Evolutionary conservation across 2,113 vertebrate genomes (phyloP).

Genomic region (Ia io): DNA sequence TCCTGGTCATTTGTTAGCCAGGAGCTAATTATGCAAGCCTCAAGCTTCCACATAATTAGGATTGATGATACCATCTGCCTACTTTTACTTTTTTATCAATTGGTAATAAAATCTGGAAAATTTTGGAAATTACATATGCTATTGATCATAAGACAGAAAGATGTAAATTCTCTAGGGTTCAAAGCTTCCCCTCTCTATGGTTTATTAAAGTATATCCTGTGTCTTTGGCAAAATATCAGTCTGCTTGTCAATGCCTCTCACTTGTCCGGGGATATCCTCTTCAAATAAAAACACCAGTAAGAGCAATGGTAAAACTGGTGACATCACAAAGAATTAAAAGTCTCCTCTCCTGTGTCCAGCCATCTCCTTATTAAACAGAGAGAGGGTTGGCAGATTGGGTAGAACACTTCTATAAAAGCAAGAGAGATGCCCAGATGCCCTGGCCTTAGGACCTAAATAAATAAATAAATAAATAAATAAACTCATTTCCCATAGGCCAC

Average conservation of each 20-base stretch:
- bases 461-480: conserved; percentile 76
- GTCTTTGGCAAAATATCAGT: not conserved
- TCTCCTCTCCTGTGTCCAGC: not conserved
- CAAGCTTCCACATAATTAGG: conserved; percentile 24
- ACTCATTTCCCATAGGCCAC: conserved; percentile 70
- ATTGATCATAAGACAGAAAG: conserved; percentile 36
- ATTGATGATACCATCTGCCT: conserved; percentile 41
- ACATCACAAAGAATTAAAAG: not conserved
- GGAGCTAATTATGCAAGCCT: not conserved
- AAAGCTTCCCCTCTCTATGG: not conserved
- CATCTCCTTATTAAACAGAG: not conserved
- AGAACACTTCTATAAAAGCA: conserved; percentile 24
- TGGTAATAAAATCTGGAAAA: conserved; percentile 50
- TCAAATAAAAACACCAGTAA: not conserved
- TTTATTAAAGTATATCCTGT: not conserved
- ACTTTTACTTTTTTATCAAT: conserved; percentile 16
- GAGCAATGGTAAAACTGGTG: not conserved
- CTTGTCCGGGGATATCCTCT: not conserved
- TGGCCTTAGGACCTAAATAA: conserved; percentile 66
- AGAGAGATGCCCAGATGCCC: conserved; percentile 30
- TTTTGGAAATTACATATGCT: conserved; percentile 45
- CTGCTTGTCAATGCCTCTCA: not conserved
- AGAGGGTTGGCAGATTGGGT: conserved; percentile 1
- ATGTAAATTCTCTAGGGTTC: not conserved
- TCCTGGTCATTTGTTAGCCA: conserved; percentile 12